Conservation (phyloP, 2,797 vertebrate species). For the Meriones psammophilus region DNA sequence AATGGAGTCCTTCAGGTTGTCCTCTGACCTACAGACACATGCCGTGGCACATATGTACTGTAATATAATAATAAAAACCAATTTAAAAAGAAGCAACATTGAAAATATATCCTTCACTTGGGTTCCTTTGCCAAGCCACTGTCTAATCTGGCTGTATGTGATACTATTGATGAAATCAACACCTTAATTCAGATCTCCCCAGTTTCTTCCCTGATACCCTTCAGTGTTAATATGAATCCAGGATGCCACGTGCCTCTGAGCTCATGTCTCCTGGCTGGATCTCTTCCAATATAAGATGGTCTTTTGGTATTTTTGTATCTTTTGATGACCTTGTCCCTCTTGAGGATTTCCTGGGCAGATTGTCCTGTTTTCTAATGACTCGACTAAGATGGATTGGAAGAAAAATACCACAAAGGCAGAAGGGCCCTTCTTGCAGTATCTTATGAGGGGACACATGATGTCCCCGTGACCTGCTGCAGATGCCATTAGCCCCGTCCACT, state of each 20-base stretch:
- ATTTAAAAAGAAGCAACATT: not conserved
- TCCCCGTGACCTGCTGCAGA: not conserved
- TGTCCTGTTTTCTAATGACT: not conserved
- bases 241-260: not conserved
- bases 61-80: not conserved
- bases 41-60: not conserved
- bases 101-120: not conserved
- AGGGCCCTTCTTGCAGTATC: not conserved
- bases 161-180: not conserved
- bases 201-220: not conserved
- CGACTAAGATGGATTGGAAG: not conserved
- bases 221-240: not conserved
- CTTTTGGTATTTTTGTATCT: not conserved
- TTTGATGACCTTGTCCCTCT: not conserved
- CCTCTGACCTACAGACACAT: not conserved
- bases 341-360: not conserved
- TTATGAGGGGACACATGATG: not conserved
- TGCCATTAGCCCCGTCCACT: not conserved
- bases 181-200: too few species aligned
- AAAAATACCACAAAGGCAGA: not conserved
- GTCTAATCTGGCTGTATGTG: not conserved
- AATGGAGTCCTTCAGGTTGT: not conserved
- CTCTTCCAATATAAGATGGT: not conserved
- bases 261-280: not conserved
- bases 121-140: not conserved